Evolutionary conservation across 2,113 vertebrate genomes (phyloP).

Genomic region (Pituophis catenifer): DNA sequence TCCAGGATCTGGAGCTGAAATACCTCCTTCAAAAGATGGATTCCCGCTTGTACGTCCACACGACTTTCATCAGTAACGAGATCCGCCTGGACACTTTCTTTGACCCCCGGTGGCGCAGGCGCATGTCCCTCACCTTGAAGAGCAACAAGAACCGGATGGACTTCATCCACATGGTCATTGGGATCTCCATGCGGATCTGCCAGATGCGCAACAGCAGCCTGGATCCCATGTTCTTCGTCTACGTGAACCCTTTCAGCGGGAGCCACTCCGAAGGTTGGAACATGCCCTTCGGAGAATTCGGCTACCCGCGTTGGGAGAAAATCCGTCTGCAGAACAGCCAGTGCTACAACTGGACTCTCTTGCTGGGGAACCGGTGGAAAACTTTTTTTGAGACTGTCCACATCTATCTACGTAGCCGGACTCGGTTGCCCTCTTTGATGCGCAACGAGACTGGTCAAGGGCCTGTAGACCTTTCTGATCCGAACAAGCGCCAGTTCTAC

Average conservation of each 20-base stretch:
- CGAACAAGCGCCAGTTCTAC: slow-evolving; percentile 96
- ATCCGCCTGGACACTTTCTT: slow-evolving; percentile 98
- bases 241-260: slow-evolving; percentile 96
- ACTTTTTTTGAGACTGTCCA: slow-evolving; percentile 99
- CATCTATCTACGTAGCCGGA: slow-evolving; percentile 97
- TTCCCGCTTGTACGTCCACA: slow-evolving; percentile 94
- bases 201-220: slow-evolving; percentile 98
- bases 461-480: slow-evolving; percentile 94
- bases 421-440: slow-evolving; percentile 88
- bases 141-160: slow-evolving; percentile 99
- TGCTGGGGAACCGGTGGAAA: slow-evolving; percentile 97
- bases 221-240: slow-evolving; percentile 98
- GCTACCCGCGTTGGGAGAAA: slow-evolving; percentile 97
- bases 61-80: slow-evolving; percentile 98
- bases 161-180: slow-evolving; percentile 98
- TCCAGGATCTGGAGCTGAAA: slow-evolving; percentile 98
- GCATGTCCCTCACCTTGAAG: slow-evolving; percentile 98
- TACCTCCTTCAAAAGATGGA: slow-evolving; percentile 99
- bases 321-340: slow-evolving; percentile 92
- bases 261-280: slow-evolving; percentile 99
- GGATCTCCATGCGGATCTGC: slow-evolving; percentile 98
- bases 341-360: slow-evolving; percentile 98
- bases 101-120: slow-evolving; percentile 95
- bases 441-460: slow-evolving; percentile 95
- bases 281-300: slow-evolving; percentile 96